Conservation (phyloP, 1,140 invertebrate species). For the Eulimnadia texana region DNA sequence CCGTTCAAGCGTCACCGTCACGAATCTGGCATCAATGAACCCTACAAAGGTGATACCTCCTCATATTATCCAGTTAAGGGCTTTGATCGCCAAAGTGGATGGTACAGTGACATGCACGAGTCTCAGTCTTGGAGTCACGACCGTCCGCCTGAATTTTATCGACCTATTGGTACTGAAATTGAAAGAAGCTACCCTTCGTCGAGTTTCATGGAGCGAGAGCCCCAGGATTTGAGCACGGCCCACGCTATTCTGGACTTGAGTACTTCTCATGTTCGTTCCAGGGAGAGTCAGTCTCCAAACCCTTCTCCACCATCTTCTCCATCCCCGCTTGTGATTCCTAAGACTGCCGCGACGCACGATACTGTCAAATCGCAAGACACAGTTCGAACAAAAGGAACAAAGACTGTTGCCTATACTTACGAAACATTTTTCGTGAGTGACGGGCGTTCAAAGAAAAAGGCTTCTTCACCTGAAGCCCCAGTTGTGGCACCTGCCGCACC, state of each 20-base stretch:
- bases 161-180: constrained; percentile 7
- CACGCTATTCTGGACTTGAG: constrained; percentile 26
- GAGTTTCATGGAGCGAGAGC: constrained; percentile 20
- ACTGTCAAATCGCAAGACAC: constrained; percentile 19
- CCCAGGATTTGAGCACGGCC: constrained; percentile 25
- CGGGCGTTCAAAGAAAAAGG: constrained; percentile 59
- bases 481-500: constrained; percentile 12
- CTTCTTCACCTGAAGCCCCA: constrained; percentile 15
- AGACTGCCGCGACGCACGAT: background rate
- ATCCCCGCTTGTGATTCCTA: background rate
- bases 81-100: background rate
- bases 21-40: background rate
- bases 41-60: background rate
- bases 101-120: background rate
- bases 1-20: constrained; percentile 3
- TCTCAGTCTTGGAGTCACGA: background rate
- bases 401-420: constrained; percentile 83
- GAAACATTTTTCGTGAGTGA: constrained; percentile 90
- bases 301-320: constrained; percentile 8
- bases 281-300: background rate
- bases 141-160: constrained; percentile 13
- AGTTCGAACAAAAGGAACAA: background rate
- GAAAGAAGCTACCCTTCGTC: constrained; percentile 1
- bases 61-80: background rate
- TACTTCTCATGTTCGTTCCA: constrained; percentile 16